phyloP scores from a whole-genome alignment of 2,797 vertebrate genomes.

The Catamblyrhynchus diadema region DNA sequence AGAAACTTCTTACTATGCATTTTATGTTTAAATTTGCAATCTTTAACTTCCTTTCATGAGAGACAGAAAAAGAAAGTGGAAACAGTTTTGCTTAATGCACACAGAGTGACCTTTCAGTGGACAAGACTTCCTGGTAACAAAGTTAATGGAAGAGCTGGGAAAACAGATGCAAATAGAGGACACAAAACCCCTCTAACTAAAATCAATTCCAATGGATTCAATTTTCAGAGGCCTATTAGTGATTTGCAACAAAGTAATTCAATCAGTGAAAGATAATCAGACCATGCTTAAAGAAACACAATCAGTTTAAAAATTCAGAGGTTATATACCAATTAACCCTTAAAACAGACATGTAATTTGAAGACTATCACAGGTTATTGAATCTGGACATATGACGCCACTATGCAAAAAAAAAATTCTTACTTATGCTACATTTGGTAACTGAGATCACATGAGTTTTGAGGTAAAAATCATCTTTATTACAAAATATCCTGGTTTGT shows the following conservation, averaged over 20 bases:
- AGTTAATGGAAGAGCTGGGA: not conserved
- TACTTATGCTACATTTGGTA: not conserved
- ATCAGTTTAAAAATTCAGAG: not conserved
- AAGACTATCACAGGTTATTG: not conserved
- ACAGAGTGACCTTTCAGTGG: not conserved
- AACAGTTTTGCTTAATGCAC: not conserved
- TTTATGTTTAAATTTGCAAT: not conserved
- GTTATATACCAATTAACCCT: not conserved
- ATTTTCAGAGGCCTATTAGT: slow-evolving; percentile 7
- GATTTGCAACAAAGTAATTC: not conserved
- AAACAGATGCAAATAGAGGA: not conserved
- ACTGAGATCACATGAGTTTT: not conserved
- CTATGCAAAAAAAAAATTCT: not conserved
- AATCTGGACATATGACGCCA: not conserved
- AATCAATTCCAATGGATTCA: slow-evolving; percentile 27
- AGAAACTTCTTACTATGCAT: not conserved
- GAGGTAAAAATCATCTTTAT: not conserved
- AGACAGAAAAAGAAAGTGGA: not conserved
- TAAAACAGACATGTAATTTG: not conserved
- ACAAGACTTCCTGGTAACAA: not conserved
- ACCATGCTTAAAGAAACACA: not conserved
- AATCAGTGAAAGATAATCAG: not conserved
- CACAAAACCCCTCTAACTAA: not conserved
- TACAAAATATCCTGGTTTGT: not conserved
- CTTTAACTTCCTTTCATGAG: not conserved